Percentiles rank a stretch among this genome's conserved stretches.
These are phyloP conservation scores for Calvadosia cruxmelitensis DNA, from an alignment of 30 jellyfish, hydroid and myxozoan genomes.

Conservation along the genomic window DNA sequence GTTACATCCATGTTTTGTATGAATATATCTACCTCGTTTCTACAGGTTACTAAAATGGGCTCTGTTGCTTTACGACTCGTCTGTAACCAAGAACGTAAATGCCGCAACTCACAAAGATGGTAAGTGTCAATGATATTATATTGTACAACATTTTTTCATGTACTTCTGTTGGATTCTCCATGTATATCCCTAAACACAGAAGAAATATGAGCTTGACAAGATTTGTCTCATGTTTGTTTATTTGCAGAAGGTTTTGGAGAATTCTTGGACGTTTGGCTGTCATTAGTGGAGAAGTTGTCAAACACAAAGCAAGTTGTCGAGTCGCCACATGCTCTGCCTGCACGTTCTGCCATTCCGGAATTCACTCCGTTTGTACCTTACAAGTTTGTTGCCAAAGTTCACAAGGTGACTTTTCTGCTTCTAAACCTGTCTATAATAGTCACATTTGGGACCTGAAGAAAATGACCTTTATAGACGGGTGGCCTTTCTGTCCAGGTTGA, in stretches of 20 bases:
- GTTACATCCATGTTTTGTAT: too few species aligned
- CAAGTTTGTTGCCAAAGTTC: slow-evolving; percentile 52
- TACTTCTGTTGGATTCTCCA: too few species aligned
- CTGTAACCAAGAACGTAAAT: not conserved
- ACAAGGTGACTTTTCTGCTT: slow-evolving; percentile 28
- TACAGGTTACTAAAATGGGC: not conserved
- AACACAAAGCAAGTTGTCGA: slow-evolving; percentile 66
- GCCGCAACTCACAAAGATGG: not conserved
- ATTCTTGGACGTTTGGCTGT: slow-evolving; percentile 82
- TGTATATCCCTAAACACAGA: too few species aligned
- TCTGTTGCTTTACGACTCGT: not conserved
- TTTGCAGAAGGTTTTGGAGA: slow-evolving; percentile 59
- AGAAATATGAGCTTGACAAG: not conserved
- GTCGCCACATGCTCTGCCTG: slow-evolving; percentile 68
- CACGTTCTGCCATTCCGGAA: slow-evolving; percentile 65
- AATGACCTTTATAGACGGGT: too few species aligned
- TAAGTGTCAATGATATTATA: too few species aligned
- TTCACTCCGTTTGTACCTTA: slow-evolving; percentile 51
- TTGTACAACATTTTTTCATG: too few species aligned
- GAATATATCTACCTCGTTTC: too few species aligned
- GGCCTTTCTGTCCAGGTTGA: too few species aligned
- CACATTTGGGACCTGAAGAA: too few species aligned
- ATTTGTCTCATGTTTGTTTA: not conserved
- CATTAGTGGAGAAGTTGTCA: slow-evolving; percentile 55
- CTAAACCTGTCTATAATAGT: too few species aligned